A percentile compares a stretch with the other conserved stretches of the same genome.
Evolutionary conservation across 2,113 vertebrate species (phyloP).

Genomic region (Petroica traversi): DNA sequence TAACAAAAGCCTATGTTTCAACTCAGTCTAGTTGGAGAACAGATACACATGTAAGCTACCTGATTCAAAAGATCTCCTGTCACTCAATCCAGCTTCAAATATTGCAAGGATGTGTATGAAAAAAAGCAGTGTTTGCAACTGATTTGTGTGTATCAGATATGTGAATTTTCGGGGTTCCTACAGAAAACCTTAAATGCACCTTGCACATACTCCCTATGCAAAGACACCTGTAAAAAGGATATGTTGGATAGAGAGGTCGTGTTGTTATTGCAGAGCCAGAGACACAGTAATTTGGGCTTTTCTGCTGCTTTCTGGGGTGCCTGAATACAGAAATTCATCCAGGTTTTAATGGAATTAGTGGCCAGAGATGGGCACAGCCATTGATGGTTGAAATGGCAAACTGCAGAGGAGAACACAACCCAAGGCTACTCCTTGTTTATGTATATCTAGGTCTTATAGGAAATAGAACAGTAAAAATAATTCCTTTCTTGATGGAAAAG

Average conservation of each 20-base stretch:
- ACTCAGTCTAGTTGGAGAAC: not conserved
- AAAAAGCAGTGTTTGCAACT: not conserved
- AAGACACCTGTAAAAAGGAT: not conserved
- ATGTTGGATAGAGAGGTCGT: not conserved
- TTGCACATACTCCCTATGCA: not conserved
- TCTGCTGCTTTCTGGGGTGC: not conserved
- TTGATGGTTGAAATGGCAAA: not conserved
- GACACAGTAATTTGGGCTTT: not conserved
- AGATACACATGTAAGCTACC: not conserved
- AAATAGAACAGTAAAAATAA: not conserved
- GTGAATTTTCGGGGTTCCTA: not conserved
- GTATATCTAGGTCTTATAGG: not conserved
- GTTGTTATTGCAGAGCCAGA: not conserved
- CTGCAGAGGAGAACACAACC: not conserved
- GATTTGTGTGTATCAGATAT: not conserved
- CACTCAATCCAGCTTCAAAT: not conserved
- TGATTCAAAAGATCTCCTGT: not conserved
- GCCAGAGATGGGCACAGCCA: not conserved
- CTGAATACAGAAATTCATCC: not conserved
- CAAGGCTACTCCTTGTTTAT: not conserved
- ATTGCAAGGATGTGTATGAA: not conserved
- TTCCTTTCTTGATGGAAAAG: not conserved
- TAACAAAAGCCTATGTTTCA: not conserved
- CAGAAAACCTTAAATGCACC: not conserved
- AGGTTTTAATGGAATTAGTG: not conserved